These are phyloP conservation scores for Cydia pomonella DNA, from an alignment of 1,140 invertebrate genomes.

Conservation along the genomic window DNA sequence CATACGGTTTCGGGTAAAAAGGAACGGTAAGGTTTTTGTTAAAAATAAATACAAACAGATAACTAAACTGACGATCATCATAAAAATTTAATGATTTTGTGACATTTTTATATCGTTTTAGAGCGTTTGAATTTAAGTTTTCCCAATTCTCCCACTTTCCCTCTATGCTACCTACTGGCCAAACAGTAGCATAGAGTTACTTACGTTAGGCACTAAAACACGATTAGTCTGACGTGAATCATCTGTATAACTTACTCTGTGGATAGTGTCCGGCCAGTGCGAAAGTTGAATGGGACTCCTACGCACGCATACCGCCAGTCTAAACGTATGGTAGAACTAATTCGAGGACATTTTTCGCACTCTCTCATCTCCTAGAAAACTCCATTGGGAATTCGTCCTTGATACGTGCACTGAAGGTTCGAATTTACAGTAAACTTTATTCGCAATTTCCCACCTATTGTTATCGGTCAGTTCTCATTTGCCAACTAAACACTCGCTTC, in stretches of 20 bases:
- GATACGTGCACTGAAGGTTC: not conserved
- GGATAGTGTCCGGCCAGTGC: not conserved
- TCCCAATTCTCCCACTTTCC: too few species aligned
- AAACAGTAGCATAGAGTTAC: too few species aligned
- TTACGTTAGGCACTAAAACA: too few species aligned
- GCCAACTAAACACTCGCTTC: not conserved
- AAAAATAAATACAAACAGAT: too few species aligned
- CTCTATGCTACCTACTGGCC: too few species aligned
- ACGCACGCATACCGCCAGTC: constrained; percentile 15
- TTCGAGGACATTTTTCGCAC: not conserved
- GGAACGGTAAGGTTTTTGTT: too few species aligned
- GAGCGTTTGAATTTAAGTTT: too few species aligned
- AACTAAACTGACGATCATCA: too few species aligned
- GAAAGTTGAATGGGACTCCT: constrained; percentile 24
- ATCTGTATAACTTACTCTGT: not conserved
- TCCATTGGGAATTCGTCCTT: not conserved
- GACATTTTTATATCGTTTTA: too few species aligned
- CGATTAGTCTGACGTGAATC: not conserved
- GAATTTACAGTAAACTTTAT: not conserved
- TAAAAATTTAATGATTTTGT: too few species aligned
- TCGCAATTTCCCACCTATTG: not conserved
- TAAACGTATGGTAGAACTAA: constrained; percentile 16
- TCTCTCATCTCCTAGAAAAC: not conserved
- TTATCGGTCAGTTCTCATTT: not conserved
- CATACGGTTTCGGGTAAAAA: too few species aligned